phyloP scores from a whole-genome alignment of 2,113 vertebrate genomes.

The Leucopternis melanops region DNA sequence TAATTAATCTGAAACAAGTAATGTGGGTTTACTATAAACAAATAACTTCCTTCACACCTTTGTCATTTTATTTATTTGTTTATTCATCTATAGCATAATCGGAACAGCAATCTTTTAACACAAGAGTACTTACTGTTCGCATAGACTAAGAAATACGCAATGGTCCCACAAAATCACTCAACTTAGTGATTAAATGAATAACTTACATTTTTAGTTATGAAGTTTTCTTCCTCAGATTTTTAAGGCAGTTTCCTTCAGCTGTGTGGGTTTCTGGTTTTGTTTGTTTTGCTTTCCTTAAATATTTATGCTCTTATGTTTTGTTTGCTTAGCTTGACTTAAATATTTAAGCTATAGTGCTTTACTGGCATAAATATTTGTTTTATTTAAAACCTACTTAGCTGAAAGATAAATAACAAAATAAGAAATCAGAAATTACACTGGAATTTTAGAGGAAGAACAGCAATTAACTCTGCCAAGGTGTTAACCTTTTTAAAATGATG shows the following conservation, averaged over 20 bases:
- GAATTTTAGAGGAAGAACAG: neutral
- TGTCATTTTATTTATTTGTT: neutral
- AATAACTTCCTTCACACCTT: neutral
- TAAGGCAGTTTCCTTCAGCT: neutral
- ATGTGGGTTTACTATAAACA: neutral
- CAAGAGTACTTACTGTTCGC: neutral
- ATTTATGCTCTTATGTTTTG: neutral
- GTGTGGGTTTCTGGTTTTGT: neutral
- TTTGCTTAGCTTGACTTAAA: neutral
- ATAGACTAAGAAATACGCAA: neutral
- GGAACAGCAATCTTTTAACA: neutral
- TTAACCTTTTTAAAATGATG: neutral
- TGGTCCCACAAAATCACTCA: neutral
- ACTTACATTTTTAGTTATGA: neutral
- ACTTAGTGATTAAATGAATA: neutral
- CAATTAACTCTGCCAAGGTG: neutral
- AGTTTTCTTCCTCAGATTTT: neutral
- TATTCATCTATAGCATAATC: neutral
- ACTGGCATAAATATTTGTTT: conserved; percentile 10
- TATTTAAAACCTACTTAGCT: conserved; percentile 8
- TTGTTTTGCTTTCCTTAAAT: neutral
- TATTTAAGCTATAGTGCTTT: neutral
- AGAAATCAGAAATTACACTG: neutral
- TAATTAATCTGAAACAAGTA: neutral
- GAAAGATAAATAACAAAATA: neutral